phyloP scores from a whole-genome alignment of 2,888 invertebrate genomes.

The Cremastinae sp. region DNA sequence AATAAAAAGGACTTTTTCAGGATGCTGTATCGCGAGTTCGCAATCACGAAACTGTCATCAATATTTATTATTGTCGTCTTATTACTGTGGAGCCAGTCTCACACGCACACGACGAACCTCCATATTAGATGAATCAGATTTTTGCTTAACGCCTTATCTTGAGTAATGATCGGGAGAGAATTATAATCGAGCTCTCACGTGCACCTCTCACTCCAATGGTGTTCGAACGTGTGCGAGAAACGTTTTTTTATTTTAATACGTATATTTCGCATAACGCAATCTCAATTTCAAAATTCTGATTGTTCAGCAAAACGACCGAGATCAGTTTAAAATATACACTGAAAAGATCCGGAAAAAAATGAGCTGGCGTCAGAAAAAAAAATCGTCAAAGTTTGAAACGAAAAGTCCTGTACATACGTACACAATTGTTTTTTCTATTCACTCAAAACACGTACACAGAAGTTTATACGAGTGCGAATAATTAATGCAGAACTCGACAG shows the following conservation, averaged over 20 bases:
- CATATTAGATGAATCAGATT: constrained; percentile 57
- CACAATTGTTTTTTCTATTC: background rate
- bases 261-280: constrained; percentile 33
- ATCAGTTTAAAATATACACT: no score
- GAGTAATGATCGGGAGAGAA: constrained; percentile 45
- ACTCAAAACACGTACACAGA: background rate
- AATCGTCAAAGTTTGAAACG: background rate
- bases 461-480: constrained; percentile 14
- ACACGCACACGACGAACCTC: constrained; percentile 13
- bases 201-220: constrained; percentile 36
- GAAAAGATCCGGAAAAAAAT: background rate
- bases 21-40: constrained; percentile 31
- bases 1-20: constrained; percentile 31
- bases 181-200: constrained; percentile 26
- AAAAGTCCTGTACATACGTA: background rate
- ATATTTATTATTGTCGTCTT: constrained; percentile 53
- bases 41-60: constrained; percentile 53
- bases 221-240: constrained; percentile 20
- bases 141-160: constrained; percentile 51
- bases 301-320: constrained; percentile 1
- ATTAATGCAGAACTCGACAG: constrained; percentile 27
- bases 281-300: constrained; percentile 43
- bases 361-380: background rate
- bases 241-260: constrained; percentile 35
- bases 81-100: constrained; percentile 12